Evolutionary conservation across 2,113 vertebrate genomes (phyloP).

Genomic region (Caranx melampygus): DNA sequence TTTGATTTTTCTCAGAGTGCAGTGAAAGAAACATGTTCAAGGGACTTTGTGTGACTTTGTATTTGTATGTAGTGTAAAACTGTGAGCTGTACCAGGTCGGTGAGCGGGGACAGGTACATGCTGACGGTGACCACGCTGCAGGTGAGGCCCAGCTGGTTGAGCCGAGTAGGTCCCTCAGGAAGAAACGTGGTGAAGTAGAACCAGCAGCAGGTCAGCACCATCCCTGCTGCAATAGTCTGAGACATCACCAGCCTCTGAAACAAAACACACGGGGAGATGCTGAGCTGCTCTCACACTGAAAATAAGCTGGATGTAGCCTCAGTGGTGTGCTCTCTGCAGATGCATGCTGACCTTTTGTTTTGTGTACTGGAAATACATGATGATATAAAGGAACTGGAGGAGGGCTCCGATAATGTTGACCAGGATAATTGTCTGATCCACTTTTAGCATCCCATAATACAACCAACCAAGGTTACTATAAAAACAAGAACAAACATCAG

Average conservation of each 20-base stretch:
- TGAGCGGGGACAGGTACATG: slow-evolving; percentile 95
- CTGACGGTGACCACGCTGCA: slow-evolving; percentile 92
- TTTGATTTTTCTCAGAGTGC: neutral
- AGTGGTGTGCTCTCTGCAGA: neutral
- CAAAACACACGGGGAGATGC: neutral
- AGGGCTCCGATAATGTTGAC: slow-evolving; percentile 89
- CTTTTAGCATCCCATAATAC: slow-evolving; percentile 91
- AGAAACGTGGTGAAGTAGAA: slow-evolving; percentile 87
- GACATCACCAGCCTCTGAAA: slow-evolving; percentile 79
- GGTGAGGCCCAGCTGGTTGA: slow-evolving; percentile 88
- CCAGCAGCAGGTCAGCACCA: slow-evolving; percentile 78
- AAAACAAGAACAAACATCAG: slow-evolving; percentile 35
- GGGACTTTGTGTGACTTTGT: neutral
- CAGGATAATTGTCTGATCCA: slow-evolving; percentile 84
- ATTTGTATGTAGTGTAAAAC: slow-evolving; percentile 7
- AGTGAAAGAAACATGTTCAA: neutral
- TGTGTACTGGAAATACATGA: slow-evolving; percentile 87
- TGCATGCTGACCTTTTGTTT: slow-evolving; percentile 84
- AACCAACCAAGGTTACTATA: slow-evolving; percentile 93
- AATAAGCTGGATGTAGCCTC: too few relatives aligned
- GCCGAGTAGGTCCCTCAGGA: slow-evolving; percentile 49
- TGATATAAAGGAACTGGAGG: slow-evolving; percentile 90
- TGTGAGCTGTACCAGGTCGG: slow-evolving; percentile 85
- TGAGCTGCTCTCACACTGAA: neutral
- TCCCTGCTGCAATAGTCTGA: slow-evolving; percentile 77